phyloP scores from a whole-genome alignment of 2,888 invertebrate genomes.

The Tinea pellionella region DNA sequence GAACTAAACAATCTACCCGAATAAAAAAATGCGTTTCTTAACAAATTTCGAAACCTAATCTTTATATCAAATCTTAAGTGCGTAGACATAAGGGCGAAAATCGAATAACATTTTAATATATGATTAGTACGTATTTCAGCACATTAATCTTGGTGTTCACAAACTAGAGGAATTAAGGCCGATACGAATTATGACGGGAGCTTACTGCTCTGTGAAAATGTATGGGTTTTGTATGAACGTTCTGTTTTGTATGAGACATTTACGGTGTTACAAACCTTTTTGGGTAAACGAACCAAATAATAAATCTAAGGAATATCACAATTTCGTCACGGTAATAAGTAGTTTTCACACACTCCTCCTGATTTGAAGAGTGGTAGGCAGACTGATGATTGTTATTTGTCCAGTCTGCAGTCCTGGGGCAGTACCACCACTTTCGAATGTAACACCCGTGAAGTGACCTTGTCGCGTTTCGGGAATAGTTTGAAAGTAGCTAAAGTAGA shows the following conservation, averaged over 20 bases:
- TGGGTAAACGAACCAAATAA: no score
- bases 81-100: not conserved
- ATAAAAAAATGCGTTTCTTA: not conserved
- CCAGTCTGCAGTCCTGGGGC: no score
- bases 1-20: not conserved
- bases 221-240: conserved; percentile 9
- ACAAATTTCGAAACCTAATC: not conserved
- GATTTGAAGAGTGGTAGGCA: no score
- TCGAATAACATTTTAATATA: not conserved
- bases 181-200: not conserved
- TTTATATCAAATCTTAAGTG: not conserved
- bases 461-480: no score
- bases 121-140: not conserved
- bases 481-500: no score
- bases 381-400: no score
- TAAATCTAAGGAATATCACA: no score
- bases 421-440: no score
- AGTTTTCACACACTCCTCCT: no score
- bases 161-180: not conserved
- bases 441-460: no score
- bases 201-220: not conserved
- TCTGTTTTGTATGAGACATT: conserved; percentile 8
- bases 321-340: no score
- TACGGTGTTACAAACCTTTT: not conserved
- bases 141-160: not conserved